phyloP scores from a whole-genome alignment of 2,113 vertebrate species.

The Halichoeres trimaculatus region DNA sequence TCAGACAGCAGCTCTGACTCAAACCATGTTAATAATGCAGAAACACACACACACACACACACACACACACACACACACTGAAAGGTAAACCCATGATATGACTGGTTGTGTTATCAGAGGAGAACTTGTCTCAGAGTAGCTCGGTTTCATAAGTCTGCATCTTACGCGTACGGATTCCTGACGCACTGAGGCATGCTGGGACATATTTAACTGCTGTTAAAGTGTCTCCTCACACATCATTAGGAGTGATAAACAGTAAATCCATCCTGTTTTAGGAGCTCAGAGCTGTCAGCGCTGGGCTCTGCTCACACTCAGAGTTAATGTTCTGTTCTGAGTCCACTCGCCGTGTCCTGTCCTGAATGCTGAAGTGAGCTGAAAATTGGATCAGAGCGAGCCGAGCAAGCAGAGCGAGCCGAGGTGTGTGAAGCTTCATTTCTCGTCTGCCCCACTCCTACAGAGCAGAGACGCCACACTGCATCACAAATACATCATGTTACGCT shows the following conservation, averaged over 20 bases:
- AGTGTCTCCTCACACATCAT: not conserved
- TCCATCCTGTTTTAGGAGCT: not conserved
- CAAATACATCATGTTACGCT: not conserved
- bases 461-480: not conserved
- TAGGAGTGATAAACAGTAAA: not conserved
- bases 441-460: not conserved
- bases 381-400: not conserved
- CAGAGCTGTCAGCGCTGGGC: not conserved
- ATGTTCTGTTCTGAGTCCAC: not conserved
- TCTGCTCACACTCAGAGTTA: not conserved
- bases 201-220: not conserved
- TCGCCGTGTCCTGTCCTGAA: not conserved
- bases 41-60: not conserved
- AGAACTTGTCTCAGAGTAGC: not conserved
- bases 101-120: not conserved
- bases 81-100: not conserved
- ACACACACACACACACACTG: too few species aligned
- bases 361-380: not conserved
- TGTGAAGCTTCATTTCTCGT: not conserved
- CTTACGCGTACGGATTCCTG: not conserved
- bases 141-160: not conserved
- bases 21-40: not conserved
- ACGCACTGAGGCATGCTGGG: constrained; percentile 3
- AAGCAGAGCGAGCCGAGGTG: not conserved
- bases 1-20: not conserved